Evolutionary conservation across 2,113 vertebrate species (phyloP).

Genomic region (Tragelaphus scriptus): DNA sequence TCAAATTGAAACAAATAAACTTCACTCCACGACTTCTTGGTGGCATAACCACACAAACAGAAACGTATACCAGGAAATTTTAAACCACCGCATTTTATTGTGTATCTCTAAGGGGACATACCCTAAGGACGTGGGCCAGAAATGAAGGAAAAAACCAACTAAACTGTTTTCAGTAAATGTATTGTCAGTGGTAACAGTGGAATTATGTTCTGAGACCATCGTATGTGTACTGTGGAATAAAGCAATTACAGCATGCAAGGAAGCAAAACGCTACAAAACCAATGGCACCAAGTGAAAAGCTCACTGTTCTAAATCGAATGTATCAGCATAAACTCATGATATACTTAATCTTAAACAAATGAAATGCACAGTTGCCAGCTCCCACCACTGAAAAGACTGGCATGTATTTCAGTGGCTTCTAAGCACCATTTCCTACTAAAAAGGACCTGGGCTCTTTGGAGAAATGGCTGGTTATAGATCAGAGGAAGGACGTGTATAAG

Average conservation of each 20-base stretch:
- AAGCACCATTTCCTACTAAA: background rate
- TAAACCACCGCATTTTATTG: background rate
- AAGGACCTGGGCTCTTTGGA: background rate
- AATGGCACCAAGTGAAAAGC: background rate
- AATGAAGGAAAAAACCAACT: background rate
- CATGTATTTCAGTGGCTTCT: background rate
- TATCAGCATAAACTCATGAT: background rate
- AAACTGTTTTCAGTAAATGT: background rate
- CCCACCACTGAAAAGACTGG: background rate
- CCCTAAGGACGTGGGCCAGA: background rate
- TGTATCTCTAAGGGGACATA: background rate
- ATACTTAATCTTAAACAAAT: background rate
- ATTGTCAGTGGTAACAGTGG: background rate
- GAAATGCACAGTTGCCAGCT: background rate
- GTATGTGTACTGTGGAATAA: background rate
- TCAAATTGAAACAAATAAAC: background rate
- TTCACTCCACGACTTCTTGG: background rate
- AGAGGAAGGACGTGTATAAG: background rate
- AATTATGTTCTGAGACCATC: background rate
- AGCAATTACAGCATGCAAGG: background rate
- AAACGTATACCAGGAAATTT: background rate
- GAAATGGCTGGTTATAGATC: background rate
- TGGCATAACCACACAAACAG: background rate
- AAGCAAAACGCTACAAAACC: background rate
- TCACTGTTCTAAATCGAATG: background rate